These are phyloP conservation scores for Amiota mariae DNA, from an alignment of 2,888 invertebrate species.

Conservation along the genomic window DNA sequence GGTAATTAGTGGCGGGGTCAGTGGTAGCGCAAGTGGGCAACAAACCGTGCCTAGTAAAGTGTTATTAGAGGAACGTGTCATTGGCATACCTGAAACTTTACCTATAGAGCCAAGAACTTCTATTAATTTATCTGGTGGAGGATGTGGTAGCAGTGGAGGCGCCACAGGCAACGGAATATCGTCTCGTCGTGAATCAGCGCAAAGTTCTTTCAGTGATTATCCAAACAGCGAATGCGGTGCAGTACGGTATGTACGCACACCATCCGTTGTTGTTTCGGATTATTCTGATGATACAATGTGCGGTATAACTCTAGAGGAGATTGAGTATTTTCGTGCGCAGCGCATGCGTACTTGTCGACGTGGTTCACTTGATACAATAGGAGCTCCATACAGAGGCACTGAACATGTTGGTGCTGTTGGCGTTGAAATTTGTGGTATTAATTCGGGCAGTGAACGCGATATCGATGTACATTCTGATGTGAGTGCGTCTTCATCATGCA, in stretches of 20 bases:
- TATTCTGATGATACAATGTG: slow-evolving; percentile 83
- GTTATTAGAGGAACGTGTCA: slow-evolving; percentile 77
- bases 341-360: slow-evolving; percentile 70
- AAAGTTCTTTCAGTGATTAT: slow-evolving; percentile 73
- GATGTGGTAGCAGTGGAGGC: slow-evolving; percentile 60
- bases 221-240: slow-evolving; percentile 73
- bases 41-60: slow-evolving; percentile 72
- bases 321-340: slow-evolving; percentile 76
- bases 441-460: slow-evolving; percentile 53
- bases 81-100: slow-evolving; percentile 75
- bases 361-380: slow-evolving; percentile 69
- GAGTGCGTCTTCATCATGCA: slow-evolving; percentile 77
- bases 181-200: slow-evolving; percentile 74
- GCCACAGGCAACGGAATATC: slow-evolving; percentile 37
- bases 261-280: slow-evolving; percentile 90
- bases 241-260: slow-evolving; percentile 82
- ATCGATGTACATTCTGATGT: slow-evolving; percentile 74
- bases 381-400: slow-evolving; percentile 51
- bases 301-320: slow-evolving; percentile 77
- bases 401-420: slow-evolving; percentile 38
- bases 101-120: slow-evolving; percentile 71
- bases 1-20: neutral
- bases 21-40: slow-evolving; percentile 1
- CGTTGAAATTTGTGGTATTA: slow-evolving; percentile 35
- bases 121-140: slow-evolving; percentile 26